Evolutionary conservation across 2,797 vertebrate genomes (phyloP), one percentile per base, ranked within the genome.

Genomic region (Molossus molossus): DNA sequence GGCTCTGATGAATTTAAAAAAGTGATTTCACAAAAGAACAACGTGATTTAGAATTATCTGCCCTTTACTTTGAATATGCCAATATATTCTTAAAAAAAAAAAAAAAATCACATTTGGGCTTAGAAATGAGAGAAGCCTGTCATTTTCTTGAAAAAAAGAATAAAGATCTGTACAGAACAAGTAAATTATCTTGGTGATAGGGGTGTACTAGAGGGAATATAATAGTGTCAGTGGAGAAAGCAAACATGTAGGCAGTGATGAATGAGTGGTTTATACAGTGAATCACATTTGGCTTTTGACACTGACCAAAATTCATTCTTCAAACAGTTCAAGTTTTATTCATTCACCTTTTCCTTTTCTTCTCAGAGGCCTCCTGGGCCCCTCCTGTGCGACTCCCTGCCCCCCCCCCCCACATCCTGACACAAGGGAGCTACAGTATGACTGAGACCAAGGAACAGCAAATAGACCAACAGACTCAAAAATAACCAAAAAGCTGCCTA

Each of bases 231-330:
- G 67, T 55, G 21, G 27, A 88, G 58, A 95, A 90, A 95, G 50
- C 33, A 96, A 93, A 40, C 29, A 27, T 40, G 14, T 37, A 72
- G 80, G 86, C 29, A 73, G 60, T 92, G 79, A 83, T 90, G 55
- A 97, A 95, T 82, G 65, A 86, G 21, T 73, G 14, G 6, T 81
- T 95, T 88, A 76, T 67, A 72, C 29, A 75, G 48, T 55, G 45
- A 94, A 91, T 94, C 65, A 84, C 70, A 75, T 87, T 92, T 95
- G 69, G 15, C 60, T 94, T 95, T 94, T 95, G 64, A 96, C 33
- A 67, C 20, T 87, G 57, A 87, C 45, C 45, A 77, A 65, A 89
- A 79, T 86, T 45, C 13, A 94, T 89, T 94, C 89, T 80, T 95
- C 23, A 79, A 83, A 75, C 48, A 29, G 1, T 33, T 86, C 25